Conservation (phyloP, 2,113 vertebrate genomes). For the Anolis carolinensis region DNA sequence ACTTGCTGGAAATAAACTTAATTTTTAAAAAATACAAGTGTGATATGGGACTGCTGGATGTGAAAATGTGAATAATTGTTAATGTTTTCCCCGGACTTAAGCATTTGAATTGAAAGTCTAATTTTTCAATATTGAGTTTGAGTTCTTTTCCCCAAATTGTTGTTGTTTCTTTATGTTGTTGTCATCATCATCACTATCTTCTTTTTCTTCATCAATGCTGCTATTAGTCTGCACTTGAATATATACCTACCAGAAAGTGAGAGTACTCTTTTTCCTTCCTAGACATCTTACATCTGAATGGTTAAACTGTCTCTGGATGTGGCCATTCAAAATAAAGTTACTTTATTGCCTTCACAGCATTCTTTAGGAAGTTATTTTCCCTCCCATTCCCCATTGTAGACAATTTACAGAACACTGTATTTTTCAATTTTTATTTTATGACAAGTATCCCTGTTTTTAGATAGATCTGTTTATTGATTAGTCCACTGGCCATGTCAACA, state of each 20-base stretch:
- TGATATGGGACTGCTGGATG: neutral
- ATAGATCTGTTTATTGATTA: no score
- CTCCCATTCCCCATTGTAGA: no score
- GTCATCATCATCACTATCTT: neutral
- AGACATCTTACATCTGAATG: neutral
- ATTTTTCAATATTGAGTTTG: neutral
- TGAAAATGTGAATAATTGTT: fast-evolving
- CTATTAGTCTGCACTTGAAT: neutral
- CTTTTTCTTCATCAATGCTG: neutral
- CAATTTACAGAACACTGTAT: no score
- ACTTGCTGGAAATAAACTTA: neutral
- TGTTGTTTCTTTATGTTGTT: neutral
- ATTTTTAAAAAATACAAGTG: neutral
- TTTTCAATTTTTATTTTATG: no score
- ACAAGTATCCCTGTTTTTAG: no score
- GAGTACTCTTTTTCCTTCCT: neutral
- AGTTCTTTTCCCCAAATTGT: neutral
- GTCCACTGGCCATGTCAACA: no score
- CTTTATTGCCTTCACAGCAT: no score
- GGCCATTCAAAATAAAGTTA: no score
- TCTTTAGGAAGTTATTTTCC: no score
- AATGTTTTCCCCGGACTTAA: neutral
- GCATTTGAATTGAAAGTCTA: neutral
- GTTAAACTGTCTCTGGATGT: no score
- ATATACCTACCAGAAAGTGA: neutral